Evolutionary conservation across 53 echinoderm and acorn worm genomes (phyloP), one percentile per base, ranked within the genome.

Genomic region (Henricia sp.): DNA sequence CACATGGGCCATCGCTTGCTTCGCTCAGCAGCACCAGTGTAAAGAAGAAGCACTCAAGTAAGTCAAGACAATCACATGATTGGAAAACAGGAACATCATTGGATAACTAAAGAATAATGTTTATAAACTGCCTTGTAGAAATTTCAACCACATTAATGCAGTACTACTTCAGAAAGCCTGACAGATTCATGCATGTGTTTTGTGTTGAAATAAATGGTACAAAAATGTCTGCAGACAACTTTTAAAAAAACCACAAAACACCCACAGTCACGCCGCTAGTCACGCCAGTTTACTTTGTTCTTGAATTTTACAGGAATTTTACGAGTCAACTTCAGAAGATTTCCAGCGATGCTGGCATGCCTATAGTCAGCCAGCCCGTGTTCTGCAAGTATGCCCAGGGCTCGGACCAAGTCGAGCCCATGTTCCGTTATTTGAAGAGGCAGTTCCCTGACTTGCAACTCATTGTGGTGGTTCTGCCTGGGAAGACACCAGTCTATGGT

Each of bases 291-390:
- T 46, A 41, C 27, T 40, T 69, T 69, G 37, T 2, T 36, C 20
- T 19, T 59, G 29, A 8, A 12, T 20, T 56, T 14, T 1, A 60
- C 9, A 99, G 99, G 74, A 92, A 88, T 54, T 99, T 99, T 87
- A 94, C 94, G 24, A 86, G 88, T 57, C 99, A 99, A 85, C 93
- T 99, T 23, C 97, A 99, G 74, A 99, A 94, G 88, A 99, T 99
- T 76, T 99, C 99, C 83, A 99, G 94, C 37, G 97, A 99, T 86
- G 99, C 99, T 5, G 99, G 99, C 23, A 99, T 97, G 99, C 99
- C 99, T 0, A 99, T 99, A 71, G 85, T 90, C 56, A 89, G 94
- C 37, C 94, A 94, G 89, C 94, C 99, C 8, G 94, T 92, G 29
- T 99, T 99, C 89, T 99, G 99, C 65, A 99, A 99, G 86, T 99